Base-by-base conservation (phyloP, 2,888 invertebrate genomes). In the Heliconius ismenius region DNA sequence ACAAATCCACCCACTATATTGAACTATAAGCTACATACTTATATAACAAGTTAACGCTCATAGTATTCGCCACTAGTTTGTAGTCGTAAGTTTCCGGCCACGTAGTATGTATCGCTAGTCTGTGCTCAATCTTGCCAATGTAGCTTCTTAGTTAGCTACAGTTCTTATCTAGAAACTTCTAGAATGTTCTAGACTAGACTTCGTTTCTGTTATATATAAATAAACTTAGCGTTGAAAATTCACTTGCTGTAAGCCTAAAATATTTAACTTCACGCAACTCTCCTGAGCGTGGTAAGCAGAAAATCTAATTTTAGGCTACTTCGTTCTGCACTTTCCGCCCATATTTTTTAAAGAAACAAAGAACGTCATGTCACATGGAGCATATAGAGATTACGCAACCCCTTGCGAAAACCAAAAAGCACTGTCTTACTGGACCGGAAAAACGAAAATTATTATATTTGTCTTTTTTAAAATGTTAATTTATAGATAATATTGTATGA, bases 41-140 rank as follows among this genome's bases (percentile, higher is more conserved):
- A 72, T 72, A 72, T 73, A 73, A 43, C 62, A 73, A 60, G 28
- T 49, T 62, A 81, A 83, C 83, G 89, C 89, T 88, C 87, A 87
- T 84, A 82, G 82, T 81, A 86, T 88, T 89, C 88, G 90, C 90
- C 90, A 90, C 79, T 82, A 85, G 84, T 62, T 62, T 26, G 26
- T 67, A 67, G 81, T 81, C 76, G 81, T 85, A 86, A 83, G 83
- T 84, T 80, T 82, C 83, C 82, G 83, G 85, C 84, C 85, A 85
- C 81, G 79, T 85, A 84, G 79, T 74, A 79, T 77, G 78, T 80
- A 81, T 82, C 76, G 83, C 82, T 83, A 84, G 81, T 83, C 81
- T 77, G 79, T 82, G 84, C 85, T 86, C 85, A 86, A 85, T 84
- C 81, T 85, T 83, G 83, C 82, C 81, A 80, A 73, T 24, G 43